Percentiles rank a stretch among this genome's conserved stretches.
phyloP scores from a whole-genome alignment of 2,113 vertebrate species.

The Tetrax tetrax region DNA sequence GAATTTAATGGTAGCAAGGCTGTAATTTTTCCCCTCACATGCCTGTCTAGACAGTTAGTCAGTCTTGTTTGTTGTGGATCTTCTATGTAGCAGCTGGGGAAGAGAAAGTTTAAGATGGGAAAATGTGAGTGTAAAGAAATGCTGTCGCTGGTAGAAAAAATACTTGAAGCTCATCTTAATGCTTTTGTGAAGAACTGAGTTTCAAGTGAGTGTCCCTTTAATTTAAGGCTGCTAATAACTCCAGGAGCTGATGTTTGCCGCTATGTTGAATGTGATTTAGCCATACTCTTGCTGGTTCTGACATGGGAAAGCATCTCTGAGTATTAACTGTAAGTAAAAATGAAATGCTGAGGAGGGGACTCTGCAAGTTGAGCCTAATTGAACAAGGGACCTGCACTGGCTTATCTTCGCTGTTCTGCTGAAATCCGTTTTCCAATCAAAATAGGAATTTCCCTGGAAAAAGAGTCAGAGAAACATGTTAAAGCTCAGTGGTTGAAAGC shows the following conservation, averaged over 20 bases:
- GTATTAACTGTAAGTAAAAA: conserved; percentile 17
- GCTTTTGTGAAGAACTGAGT: background rate
- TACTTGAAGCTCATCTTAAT: background rate
- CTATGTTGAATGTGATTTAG: background rate
- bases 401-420: background rate
- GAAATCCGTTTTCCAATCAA: background rate
- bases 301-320: background rate
- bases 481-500: background rate
- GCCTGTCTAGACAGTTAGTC: background rate
- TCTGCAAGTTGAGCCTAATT: background rate
- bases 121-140: background rate
- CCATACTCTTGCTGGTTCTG: accelerated
- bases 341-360: background rate
- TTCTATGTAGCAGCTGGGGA: background rate
- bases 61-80: background rate
- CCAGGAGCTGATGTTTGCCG: background rate
- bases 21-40: background rate
- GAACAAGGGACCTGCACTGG: background rate
- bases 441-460: background rate
- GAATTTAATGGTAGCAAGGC: background rate
- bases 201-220: conserved; percentile 16
- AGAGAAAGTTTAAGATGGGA: background rate
- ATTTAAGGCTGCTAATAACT: background rate
- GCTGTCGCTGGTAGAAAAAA: background rate
- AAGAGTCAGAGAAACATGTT: background rate